These are phyloP conservation scores for Scyliorhinus canicula DNA, from an alignment of 2,797 vertebrate species.

Conservation along the genomic window DNA sequence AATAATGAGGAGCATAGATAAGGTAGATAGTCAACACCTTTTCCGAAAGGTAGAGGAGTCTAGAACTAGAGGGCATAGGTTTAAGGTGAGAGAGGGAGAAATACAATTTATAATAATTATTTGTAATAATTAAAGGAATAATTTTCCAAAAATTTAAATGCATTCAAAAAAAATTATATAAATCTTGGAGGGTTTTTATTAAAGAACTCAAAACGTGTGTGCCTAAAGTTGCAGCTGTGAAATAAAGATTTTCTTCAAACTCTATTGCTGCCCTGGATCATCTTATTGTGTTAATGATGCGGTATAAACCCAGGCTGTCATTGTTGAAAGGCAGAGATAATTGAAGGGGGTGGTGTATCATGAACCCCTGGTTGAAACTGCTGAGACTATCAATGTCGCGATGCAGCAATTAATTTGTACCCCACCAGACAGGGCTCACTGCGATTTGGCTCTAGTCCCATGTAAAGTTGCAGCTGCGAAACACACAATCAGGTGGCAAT, in stretches of 20 bases:
- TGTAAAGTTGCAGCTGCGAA: neutral
- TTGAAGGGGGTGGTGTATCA: neutral
- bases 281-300: neutral
- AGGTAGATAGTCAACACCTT: too few species aligned
- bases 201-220: neutral
- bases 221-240: too few species aligned
- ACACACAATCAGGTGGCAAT: neutral
- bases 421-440: neutral
- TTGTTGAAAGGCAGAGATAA: neutral
- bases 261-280: neutral
- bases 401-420: neutral
- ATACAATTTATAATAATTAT: too few species aligned
- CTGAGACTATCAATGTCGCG: neutral
- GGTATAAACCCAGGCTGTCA: neutral
- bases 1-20: too few species aligned
- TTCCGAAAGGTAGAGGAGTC: too few species aligned
- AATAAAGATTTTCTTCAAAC: neutral
- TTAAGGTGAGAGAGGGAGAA: too few species aligned
- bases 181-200: neutral
- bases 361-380: neutral
- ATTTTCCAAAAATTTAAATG: neutral
- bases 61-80: too few species aligned
- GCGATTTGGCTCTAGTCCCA: neutral
- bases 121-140: neutral
- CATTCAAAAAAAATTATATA: neutral